These are phyloP conservation scores for Galagoides demidoff DNA, from an alignment of 2,797 vertebrate species.

Conservation along the genomic window DNA sequence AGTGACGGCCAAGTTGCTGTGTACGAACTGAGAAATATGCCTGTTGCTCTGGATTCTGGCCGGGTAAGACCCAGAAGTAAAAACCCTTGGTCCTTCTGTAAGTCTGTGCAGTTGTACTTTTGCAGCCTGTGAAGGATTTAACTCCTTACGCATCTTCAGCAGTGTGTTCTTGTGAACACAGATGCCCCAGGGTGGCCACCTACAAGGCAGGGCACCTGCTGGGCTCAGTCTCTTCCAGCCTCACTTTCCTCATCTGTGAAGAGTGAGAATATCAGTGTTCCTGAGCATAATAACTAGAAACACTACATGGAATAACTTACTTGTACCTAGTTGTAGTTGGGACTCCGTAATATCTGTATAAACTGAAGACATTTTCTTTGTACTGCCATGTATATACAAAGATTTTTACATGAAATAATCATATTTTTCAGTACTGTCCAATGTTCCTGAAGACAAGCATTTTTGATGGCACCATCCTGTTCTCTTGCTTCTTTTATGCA, in stretches of 20 bases:
- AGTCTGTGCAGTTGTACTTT: constrained; percentile 16
- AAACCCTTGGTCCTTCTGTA: background rate
- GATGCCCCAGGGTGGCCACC: background rate
- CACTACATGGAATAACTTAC: background rate
- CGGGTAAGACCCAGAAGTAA: constrained; percentile 84
- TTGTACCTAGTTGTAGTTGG: background rate
- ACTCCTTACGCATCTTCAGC: background rate
- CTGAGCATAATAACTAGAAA: background rate
- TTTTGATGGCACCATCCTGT: background rate
- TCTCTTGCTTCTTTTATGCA: background rate
- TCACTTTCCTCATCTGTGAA: background rate
- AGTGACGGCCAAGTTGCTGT: constrained; percentile 90
- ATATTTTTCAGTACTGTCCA: background rate
- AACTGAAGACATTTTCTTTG: background rate
- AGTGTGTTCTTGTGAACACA: no score
- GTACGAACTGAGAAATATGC: constrained; percentile 89
- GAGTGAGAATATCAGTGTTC: background rate
- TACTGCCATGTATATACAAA: background rate
- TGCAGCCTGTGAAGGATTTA: background rate
- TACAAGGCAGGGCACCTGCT: no score
- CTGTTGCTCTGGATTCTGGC: constrained; percentile 34
- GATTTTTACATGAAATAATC: background rate
- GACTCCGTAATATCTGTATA: background rate
- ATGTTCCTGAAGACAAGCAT: background rate
- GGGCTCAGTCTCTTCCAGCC: background rate